phyloP scores from a whole-genome alignment of 1,140 invertebrate species.

The Cepaea nemoralis region DNA sequence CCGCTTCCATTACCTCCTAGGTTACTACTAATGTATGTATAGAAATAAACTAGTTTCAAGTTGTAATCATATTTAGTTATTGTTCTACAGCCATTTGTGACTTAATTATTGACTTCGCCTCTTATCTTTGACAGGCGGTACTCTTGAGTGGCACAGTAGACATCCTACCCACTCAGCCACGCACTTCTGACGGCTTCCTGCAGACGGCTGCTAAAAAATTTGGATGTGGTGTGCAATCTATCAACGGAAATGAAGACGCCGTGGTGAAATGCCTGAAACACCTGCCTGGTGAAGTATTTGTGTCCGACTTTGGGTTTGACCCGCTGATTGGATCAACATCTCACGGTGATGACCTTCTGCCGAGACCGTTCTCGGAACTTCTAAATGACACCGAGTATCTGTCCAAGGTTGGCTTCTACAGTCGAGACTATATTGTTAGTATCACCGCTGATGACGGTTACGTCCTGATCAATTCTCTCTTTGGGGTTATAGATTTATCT shows the following conservation, averaged over 20 bases:
- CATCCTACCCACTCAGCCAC: neutral
- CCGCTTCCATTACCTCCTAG: too few species aligned
- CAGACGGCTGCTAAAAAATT: neutral
- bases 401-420: neutral
- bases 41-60: too few species aligned
- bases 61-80: too few species aligned
- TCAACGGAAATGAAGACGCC: neutral
- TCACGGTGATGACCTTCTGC: neutral
- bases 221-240: too few species aligned
- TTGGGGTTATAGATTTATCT: neutral
- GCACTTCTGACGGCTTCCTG: neutral
- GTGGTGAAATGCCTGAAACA: neutral
- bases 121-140: neutral
- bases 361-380: neutral
- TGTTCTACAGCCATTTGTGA: too few species aligned
- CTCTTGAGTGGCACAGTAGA: neutral
- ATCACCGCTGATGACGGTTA: neutral
- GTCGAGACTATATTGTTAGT: neutral
- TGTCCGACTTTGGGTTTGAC: neutral
- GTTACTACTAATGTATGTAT: too few species aligned
- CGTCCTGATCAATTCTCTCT: neutral
- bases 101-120: too few species aligned
- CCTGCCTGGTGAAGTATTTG: neutral
- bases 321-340: neutral
- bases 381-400: neutral